Percentiles rank a stretch among this genome's conserved stretches.
These are phyloP conservation scores for Pyrrhia umbra DNA, from an alignment of 2,888 invertebrate genomes.

Conservation along the genomic window DNA sequence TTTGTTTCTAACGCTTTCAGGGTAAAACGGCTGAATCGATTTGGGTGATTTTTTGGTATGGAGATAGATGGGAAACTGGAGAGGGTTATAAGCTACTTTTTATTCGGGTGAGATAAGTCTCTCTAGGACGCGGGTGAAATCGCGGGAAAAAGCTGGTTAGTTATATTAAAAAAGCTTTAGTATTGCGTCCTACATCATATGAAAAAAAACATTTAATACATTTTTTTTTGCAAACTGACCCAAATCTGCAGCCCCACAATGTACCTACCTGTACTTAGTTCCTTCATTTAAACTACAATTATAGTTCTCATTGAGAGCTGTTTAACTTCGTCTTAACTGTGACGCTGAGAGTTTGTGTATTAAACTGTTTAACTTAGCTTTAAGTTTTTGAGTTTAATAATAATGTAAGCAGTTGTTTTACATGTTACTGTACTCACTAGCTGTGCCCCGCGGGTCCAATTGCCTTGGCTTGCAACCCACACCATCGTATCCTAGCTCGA, in stretches of 20 bases:
- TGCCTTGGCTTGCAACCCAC: too few relatives aligned
- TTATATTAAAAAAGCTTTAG: background rate
- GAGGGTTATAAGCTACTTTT: too few relatives aligned
- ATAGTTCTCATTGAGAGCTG: constrained; percentile 2
- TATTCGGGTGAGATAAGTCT: too few relatives aligned
- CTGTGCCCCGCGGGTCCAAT: background rate
- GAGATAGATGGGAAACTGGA: too few relatives aligned
- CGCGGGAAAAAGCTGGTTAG: too few relatives aligned
- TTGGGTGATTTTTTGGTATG: too few relatives aligned
- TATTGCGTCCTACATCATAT: too few relatives aligned
- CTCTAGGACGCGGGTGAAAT: too few relatives aligned
- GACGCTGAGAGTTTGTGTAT: constrained; percentile 11
- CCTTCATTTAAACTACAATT: constrained; percentile 1
- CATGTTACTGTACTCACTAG: background rate
- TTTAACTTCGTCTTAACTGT: constrained; percentile 9
- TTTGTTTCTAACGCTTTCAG: too few relatives aligned
- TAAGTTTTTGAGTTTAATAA: constrained; percentile 5
- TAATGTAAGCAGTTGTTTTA: background rate
- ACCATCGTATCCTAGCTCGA: too few relatives aligned
- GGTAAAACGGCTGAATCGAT: too few relatives aligned
- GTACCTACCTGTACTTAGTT: background rate
- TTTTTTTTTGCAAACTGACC: background rate
- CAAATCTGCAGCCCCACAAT: background rate
- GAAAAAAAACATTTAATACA: background rate
- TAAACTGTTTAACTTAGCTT: constrained; percentile 2